Evolutionary conservation across 2,797 vertebrate genomes (phyloP).

Genomic region (Pseudopleuronectes americanus): DNA sequence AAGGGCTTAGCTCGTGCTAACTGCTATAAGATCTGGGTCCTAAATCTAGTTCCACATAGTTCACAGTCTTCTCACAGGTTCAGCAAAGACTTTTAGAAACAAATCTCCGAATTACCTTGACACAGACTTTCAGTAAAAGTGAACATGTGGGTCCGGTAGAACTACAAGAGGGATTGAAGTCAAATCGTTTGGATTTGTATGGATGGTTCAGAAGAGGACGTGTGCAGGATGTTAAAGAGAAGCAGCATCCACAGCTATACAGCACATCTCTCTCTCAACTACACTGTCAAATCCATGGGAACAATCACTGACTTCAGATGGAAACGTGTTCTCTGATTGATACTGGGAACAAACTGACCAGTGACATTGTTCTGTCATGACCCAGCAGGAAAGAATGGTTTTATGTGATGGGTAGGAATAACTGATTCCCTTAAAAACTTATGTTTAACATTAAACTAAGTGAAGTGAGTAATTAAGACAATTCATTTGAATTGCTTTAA

Average conservation of each 20-base stretch:
- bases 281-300: neutral
- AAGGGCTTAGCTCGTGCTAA: too few relatives aligned
- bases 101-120: too few relatives aligned
- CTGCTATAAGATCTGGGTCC: too few relatives aligned
- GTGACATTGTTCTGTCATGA: neutral
- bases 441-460: too few relatives aligned
- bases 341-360: neutral
- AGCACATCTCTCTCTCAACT: neutral
- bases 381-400: too few relatives aligned
- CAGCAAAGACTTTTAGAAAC: too few relatives aligned
- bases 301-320: neutral
- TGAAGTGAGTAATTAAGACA: too few relatives aligned
- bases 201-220: neutral
- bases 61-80: too few relatives aligned
- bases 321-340: neutral
- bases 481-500: too few relatives aligned
- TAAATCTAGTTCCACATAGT: too few relatives aligned
- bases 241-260: neutral
- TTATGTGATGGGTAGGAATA: too few relatives aligned
- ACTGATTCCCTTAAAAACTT: too few relatives aligned
- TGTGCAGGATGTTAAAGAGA: neutral
- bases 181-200: neutral
- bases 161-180: slow-evolving; percentile 8
- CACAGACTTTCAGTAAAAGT: neutral
- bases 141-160: neutral